A percentile compares a stretch with the other conserved stretches of the same genome.
phyloP scores from a whole-genome alignment of 2,888 invertebrate species.

The Cheilosia soror region DNA sequence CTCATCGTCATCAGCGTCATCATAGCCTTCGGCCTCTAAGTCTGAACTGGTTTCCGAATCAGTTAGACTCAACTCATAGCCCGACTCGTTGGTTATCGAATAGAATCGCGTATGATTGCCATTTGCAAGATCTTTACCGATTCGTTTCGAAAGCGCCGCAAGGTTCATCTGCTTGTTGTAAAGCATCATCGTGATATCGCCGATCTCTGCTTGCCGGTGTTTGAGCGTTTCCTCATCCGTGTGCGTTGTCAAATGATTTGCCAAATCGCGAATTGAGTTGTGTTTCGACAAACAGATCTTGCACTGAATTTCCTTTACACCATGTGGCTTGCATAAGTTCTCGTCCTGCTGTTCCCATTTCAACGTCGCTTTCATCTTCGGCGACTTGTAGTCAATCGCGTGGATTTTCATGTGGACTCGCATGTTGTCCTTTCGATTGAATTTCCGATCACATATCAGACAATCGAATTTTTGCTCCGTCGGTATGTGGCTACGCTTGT shows the following conservation, averaged over 20 bases:
- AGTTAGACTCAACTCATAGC: constrained; percentile 81
- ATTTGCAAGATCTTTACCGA: constrained; percentile 57
- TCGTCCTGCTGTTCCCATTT: constrained; percentile 72
- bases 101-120: constrained; percentile 79
- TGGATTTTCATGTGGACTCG: constrained; percentile 86
- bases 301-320: constrained; percentile 81
- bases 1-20: constrained; percentile 33
- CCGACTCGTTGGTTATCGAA: constrained; percentile 81
- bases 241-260: constrained; percentile 80
- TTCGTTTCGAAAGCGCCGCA: constrained; percentile 22
- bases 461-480: constrained; percentile 85
- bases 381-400: constrained; percentile 24
- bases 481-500: constrained; percentile 87
- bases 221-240: constrained; percentile 76
- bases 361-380: background rate
- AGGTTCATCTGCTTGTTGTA: constrained; percentile 77
- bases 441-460: constrained; percentile 85
- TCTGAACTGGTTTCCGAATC: constrained; percentile 78
- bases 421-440: constrained; percentile 86
- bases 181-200: constrained; percentile 76
- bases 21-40: constrained; percentile 56
- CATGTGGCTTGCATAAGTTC: constrained; percentile 80
- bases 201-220: constrained; percentile 76
- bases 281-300: constrained; percentile 82
- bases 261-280: constrained; percentile 80